phyloP scores from a whole-genome alignment of 1,140 invertebrate species.

The Hyles euphorbiae region DNA sequence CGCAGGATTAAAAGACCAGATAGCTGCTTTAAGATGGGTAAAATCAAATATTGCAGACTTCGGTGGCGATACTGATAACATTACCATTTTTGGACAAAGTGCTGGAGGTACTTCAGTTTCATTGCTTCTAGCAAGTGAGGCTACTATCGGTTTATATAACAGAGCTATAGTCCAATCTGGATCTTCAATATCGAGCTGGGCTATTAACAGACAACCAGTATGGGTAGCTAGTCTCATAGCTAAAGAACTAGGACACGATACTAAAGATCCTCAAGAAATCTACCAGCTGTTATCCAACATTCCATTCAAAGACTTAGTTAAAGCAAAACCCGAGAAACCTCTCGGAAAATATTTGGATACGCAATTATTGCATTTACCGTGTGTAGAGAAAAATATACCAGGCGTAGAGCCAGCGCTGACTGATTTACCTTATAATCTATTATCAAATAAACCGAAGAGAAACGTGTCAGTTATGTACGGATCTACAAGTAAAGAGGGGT shows the following conservation, averaged over 20 bases:
- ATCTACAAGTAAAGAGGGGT: conserved; percentile 51
- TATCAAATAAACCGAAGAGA: conserved; percentile 39
- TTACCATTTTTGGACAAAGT: conserved; percentile 69
- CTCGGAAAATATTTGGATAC: conserved; percentile 54
- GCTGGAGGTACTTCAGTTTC: conserved; percentile 62
- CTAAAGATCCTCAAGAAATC: conserved; percentile 48
- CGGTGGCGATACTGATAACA: conserved; percentile 66
- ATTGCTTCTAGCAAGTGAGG: conserved; percentile 50
- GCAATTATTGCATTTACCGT: conserved; percentile 49
- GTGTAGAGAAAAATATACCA: conserved; percentile 48
- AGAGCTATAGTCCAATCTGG: conserved; percentile 80
- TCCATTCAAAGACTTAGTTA: conserved; percentile 36
- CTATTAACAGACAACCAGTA: conserved; percentile 58
- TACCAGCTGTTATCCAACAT: conserved; percentile 52
- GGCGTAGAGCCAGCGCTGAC: conserved; percentile 46
- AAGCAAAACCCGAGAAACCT: conserved; percentile 38
- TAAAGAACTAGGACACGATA: conserved; percentile 43
- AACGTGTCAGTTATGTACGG: conserved; percentile 54
- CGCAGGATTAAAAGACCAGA: conserved; percentile 77
- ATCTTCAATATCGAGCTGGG: conserved; percentile 79
- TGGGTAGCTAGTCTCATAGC: conserved; percentile 50
- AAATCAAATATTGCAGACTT: conserved; percentile 76
- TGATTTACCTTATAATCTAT: conserved; percentile 52
- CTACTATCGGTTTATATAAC: conserved; percentile 54
- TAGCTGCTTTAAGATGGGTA: conserved; percentile 77